Percentiles rank a stretch among this genome's conserved stretches.
Conservation (phyloP, 2,888 invertebrate species). For the Elmis aenea region DNA sequence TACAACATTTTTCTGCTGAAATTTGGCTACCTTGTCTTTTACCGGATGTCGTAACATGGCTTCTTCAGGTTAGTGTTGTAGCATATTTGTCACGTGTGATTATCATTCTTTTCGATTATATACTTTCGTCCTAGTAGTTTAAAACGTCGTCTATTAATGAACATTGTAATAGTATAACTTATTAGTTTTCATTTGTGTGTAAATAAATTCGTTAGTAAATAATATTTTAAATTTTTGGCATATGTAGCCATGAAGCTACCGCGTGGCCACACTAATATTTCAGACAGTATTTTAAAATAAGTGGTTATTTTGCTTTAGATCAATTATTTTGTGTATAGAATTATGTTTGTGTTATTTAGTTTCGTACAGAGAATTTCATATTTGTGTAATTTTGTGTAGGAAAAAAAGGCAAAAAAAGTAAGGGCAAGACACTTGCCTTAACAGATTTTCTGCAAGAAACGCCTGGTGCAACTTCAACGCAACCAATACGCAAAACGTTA, state of each 20-base stretch:
- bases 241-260: constrained; percentile 21
- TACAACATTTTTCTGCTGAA: too few relatives aligned
- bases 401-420: constrained; percentile 82
- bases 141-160: neutral
- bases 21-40: too few relatives aligned
- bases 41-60: constrained; percentile 58
- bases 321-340: too few relatives aligned
- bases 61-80: constrained; percentile 64
- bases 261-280: constrained; percentile 21
- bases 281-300: constrained; percentile 4
- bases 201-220: too few relatives aligned
- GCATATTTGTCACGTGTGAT: constrained; percentile 46
- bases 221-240: neutral
- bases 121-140: neutral
- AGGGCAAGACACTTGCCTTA: constrained; percentile 76
- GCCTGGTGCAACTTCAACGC: constrained; percentile 51
- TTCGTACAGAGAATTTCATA: too few relatives aligned
- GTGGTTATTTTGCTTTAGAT: too few relatives aligned
- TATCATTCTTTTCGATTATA: neutral
- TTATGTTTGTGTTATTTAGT: too few relatives aligned
- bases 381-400: constrained; percentile 48
- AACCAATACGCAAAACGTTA: constrained; percentile 51
- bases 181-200: neutral
- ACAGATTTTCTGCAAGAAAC: constrained; percentile 74
- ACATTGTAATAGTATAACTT: too few relatives aligned